These are phyloP conservation scores for Xenopus borealis DNA, from an alignment of 2,113 vertebrate genomes.

Conservation along the genomic window DNA sequence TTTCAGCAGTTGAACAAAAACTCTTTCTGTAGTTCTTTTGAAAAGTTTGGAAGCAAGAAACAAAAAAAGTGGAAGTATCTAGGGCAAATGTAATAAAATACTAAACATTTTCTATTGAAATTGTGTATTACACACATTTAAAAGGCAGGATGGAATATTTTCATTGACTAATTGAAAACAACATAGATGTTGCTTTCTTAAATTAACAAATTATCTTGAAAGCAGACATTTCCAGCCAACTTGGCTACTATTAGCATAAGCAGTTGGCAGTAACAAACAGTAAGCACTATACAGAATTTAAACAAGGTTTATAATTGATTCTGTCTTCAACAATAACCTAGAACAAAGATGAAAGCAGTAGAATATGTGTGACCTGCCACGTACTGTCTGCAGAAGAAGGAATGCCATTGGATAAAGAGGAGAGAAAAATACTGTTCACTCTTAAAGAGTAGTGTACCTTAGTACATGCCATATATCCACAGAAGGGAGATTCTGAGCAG, in stretches of 20 bases:
- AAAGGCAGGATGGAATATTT: neutral
- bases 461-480: too few species aligned
- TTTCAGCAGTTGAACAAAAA: conserved; percentile 26
- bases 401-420: too few species aligned
- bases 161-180: neutral
- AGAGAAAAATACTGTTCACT: too few species aligned
- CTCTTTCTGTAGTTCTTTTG: conserved; percentile 16
- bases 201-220: neutral
- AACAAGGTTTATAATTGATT: neutral
- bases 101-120: neutral
- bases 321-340: neutral
- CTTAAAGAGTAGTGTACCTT: too few species aligned
- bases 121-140: neutral
- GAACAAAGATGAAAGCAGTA: neutral
- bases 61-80: neutral
- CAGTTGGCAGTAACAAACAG: conserved; percentile 3
- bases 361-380: neutral
- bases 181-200: neutral
- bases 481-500: too few species aligned
- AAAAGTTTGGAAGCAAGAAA: conserved; percentile 1
- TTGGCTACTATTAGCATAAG: neutral
- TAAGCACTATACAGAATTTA: conserved; percentile 12
- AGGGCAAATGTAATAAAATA: neutral
- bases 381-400: neutral
- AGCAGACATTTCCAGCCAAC: neutral